Evolutionary conservation across 2,888 invertebrate genomes (phyloP), one percentile per base, ranked within the genome.

Genomic region (Brachyopa scutellaris): DNA sequence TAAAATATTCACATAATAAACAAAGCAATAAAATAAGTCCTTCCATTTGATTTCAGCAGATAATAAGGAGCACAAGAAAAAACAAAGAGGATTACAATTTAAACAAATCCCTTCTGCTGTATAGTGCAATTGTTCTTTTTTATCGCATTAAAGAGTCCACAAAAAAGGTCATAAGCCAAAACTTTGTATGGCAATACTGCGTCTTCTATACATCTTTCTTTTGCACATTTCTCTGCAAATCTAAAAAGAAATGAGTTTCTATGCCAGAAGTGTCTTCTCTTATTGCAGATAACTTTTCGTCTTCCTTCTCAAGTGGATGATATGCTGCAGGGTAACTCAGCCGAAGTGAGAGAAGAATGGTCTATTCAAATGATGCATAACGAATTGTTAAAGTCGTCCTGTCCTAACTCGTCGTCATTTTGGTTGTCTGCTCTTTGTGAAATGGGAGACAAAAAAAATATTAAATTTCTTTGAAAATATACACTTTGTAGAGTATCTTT

Each of bases 351-450:
- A 21, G 53, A 69, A 66, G 64, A 57, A 72, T 57, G 5, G 29
- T 79, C 73, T 55, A 73, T 79, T 73, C 78, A 79, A 79, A 79
- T 59, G 38, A 73, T 73, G 78, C 73, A 79, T 79, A 79, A 59
- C 73, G 17, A 73, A 73, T 53, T 59, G n/a, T 72, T 73, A 21
- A 79, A 79, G 78, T 45, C 36, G 45, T 66, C 6, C 45, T 17
- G 42, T 23, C 45, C 45, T 13, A 51, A 31, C 51, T 64, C 23
- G 9, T 51, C 55, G 45, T 29, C 26, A 49, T 57, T 66, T 72
- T 6, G 3, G 66, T 73, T 66, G 66, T 53, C 51, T 73, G 36
- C 49, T 36, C 42, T 21, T 3, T 8, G 23, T 9, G 4, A 31
- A 38, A 13, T 6, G 31, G 15, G 42, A 23, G 21, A 38, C 9